Conservation (phyloP, 2,113 vertebrate species). For the Cavia porcellus region DNA sequence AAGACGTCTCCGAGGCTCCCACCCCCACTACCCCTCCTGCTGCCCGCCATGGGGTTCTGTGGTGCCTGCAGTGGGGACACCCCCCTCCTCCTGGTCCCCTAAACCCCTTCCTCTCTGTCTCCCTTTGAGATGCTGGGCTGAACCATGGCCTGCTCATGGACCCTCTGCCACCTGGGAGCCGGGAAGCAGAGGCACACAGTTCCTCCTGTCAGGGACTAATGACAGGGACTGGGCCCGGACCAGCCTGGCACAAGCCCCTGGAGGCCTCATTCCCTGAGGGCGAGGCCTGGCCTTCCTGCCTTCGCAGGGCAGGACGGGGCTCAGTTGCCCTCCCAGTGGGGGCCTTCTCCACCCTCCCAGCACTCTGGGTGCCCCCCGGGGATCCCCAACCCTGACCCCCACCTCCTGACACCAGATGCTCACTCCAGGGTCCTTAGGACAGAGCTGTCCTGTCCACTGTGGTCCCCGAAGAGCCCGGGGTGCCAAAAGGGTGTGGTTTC, state of each 20-base stretch:
- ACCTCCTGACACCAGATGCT: neutral
- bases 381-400: neutral
- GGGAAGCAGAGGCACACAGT: rapidly evolving
- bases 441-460: rapidly evolving
- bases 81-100: neutral
- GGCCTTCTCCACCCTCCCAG: neutral
- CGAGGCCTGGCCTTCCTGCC: rapidly evolving
- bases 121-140: neutral
- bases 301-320: no score
- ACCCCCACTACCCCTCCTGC: neutral
- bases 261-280: rapidly evolving
- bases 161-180: neutral
- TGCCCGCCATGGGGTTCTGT: neutral
- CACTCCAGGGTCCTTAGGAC: neutral
- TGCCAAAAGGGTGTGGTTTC: neutral
- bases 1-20: neutral
- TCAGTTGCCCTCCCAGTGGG: neutral
- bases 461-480: neutral
- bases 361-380: rapidly evolving
- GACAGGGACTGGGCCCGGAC: rapidly evolving
- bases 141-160: rapidly evolving
- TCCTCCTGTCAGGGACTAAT: neutral
- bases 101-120: neutral
- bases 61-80: rapidly evolving
- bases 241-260: rapidly evolving